Evolutionary conservation across 53 echinoderm and acorn worm genomes (phyloP).

Genomic region (Glandiceps talaboti): DNA sequence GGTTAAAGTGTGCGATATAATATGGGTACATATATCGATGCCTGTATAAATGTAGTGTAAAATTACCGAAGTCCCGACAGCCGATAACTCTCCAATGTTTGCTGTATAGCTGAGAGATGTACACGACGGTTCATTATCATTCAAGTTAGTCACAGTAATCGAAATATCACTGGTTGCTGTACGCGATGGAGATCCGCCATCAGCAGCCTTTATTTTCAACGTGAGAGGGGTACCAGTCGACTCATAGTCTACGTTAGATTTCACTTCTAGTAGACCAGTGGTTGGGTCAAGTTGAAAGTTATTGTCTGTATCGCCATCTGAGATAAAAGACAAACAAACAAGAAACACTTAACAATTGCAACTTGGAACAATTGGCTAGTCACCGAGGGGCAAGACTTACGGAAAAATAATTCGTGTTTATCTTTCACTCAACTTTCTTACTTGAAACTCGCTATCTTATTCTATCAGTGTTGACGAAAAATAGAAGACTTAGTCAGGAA

Average conservation of each 20-base stretch:
- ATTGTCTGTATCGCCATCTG: not conserved
- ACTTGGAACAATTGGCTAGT: too few relatives aligned
- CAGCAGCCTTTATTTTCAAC: slow-evolving; percentile 52
- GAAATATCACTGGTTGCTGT: slow-evolving; percentile 28
- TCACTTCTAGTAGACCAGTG: not conserved
- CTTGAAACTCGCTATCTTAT: too few relatives aligned
- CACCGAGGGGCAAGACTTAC: too few relatives aligned
- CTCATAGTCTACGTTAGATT: not conserved
- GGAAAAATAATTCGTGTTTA: too few relatives aligned
- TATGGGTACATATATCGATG: too few relatives aligned
- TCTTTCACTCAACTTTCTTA: too few relatives aligned
- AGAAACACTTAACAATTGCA: too few relatives aligned
- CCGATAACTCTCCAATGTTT: not conserved
- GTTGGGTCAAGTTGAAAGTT: not conserved
- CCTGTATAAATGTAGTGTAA: too few relatives aligned
- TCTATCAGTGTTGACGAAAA: too few relatives aligned
- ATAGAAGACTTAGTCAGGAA: too few relatives aligned
- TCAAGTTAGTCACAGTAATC: slow-evolving; percentile 56
- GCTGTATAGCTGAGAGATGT: not conserved
- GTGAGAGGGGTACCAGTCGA: not conserved
- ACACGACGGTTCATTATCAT: slow-evolving; percentile 58
- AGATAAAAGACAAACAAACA: not conserved
- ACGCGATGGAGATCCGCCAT: slow-evolving; percentile 61
- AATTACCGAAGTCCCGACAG: not conserved
- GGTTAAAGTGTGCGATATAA: too few relatives aligned